Evolutionary conservation across 2,113 vertebrate genomes (phyloP).

Genomic region (Varanus salvator): DNA sequence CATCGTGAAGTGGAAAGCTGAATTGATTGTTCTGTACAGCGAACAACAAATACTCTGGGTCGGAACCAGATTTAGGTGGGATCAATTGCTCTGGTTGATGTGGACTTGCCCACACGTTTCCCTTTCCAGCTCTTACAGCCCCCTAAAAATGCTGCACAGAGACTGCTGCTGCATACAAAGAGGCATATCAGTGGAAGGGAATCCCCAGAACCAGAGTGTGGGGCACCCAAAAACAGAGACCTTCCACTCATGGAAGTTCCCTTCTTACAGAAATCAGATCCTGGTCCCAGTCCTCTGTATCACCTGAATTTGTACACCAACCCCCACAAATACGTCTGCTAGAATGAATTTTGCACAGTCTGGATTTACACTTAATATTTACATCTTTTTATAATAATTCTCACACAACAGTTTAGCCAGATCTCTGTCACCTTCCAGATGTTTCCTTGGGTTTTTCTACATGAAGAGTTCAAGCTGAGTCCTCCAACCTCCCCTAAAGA

Average conservation of each 20-base stretch:
- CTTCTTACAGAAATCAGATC: no score
- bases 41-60: neutral
- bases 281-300: no score
- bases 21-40: neutral
- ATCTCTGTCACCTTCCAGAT: neutral
- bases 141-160: neutral
- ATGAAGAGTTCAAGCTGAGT: neutral
- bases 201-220: no score
- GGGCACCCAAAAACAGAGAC: no score
- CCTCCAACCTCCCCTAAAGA: neutral
- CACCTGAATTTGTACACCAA: neutral
- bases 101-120: no score
- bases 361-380: neutral
- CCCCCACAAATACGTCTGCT: neutral
- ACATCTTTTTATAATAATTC: neutral
- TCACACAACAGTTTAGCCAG: neutral
- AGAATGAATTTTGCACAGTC: neutral
- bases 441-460: neutral
- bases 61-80: neutral
- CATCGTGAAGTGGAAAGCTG: neutral
- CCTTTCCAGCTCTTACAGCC: no score
- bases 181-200: no score
- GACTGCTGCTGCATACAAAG: no score
- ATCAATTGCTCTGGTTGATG: no score
- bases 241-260: no score